Conservation (phyloP, 1,140 invertebrate genomes). For the Zelostemma sp. region DNA sequence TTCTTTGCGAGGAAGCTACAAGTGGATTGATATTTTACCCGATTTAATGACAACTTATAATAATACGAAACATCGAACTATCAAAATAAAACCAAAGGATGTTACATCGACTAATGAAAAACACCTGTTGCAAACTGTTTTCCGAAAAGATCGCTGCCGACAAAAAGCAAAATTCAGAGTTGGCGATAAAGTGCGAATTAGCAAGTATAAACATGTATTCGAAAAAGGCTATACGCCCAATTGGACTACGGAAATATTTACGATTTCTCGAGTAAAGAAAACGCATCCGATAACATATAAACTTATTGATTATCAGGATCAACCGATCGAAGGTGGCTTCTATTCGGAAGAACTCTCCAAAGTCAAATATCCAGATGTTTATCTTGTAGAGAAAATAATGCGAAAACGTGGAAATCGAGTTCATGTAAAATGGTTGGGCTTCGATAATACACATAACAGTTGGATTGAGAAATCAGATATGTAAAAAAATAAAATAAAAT, state of each 20-base stretch:
- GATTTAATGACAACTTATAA: conserved; percentile 11
- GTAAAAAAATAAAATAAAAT: too few relatives aligned
- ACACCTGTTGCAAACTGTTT: conserved; percentile 19
- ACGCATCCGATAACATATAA: conserved; percentile 58
- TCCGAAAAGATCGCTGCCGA: neutral
- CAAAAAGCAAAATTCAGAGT: conserved; percentile 43
- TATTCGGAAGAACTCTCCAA: conserved; percentile 49
- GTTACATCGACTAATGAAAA: conserved; percentile 34
- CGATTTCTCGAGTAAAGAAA: conserved; percentile 50
- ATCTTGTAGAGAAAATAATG: conserved; percentile 56
- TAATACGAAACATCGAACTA: conserved; percentile 37
- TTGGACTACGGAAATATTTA: conserved; percentile 64
- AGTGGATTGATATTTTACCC: neutral
- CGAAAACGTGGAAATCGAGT: conserved; percentile 47
- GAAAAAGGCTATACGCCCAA: too few relatives aligned
- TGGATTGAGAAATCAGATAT: too few relatives aligned
- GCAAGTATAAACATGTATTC: too few relatives aligned
- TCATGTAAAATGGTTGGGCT: conserved; percentile 54
- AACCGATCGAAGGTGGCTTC: conserved; percentile 59
- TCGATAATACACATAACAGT: too few relatives aligned
- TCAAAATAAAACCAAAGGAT: conserved; percentile 52
- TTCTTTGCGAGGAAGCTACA: too few relatives aligned
- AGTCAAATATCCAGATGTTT: conserved; percentile 47
- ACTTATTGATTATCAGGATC: conserved; percentile 55
- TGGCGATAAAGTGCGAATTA: too few relatives aligned